Percentiles rank a stretch among this genome's conserved stretches.
phyloP scores from a whole-genome alignment of 2,888 invertebrate species.

The Tineola bisselliella region DNA sequence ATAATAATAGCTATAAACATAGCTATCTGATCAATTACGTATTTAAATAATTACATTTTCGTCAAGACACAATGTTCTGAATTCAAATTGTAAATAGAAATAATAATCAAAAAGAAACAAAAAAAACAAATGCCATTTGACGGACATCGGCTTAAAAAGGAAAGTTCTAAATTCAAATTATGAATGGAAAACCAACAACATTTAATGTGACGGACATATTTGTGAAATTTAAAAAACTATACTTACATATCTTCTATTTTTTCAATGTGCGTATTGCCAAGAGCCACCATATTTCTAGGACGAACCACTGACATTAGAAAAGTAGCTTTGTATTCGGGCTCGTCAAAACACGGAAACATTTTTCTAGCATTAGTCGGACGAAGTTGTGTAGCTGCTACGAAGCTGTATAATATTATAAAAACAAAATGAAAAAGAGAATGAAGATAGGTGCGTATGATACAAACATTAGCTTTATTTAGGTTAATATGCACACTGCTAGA shows the following conservation, averaged over 20 bases:
- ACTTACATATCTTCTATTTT: slow-evolving; percentile 71
- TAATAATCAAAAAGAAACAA: neutral
- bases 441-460: too few species aligned
- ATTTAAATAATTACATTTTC: too few species aligned
- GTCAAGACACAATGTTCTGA: neutral
- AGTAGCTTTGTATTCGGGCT: slow-evolving; percentile 78
- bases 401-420: too few species aligned
- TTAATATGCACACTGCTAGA: too few species aligned
- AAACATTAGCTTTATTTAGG: neutral
- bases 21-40: too few species aligned
- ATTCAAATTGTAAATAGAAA: neutral
- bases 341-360: slow-evolving; percentile 85
- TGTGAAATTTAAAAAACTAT: too few species aligned
- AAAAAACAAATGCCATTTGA: neutral
- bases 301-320: slow-evolving; percentile 72
- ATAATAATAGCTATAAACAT: neutral
- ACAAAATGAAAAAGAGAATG: too few species aligned
- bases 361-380: slow-evolving; percentile 78
- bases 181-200: neutral
- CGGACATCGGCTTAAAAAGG: neutral
- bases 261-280: slow-evolving; percentile 73
- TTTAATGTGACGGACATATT: too few species aligned
- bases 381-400: slow-evolving; percentile 75
- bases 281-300: slow-evolving; percentile 64
- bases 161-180: neutral